Base-by-base conservation (phyloP, 2,113 vertebrate species). In the Fulica atra region DNA sequence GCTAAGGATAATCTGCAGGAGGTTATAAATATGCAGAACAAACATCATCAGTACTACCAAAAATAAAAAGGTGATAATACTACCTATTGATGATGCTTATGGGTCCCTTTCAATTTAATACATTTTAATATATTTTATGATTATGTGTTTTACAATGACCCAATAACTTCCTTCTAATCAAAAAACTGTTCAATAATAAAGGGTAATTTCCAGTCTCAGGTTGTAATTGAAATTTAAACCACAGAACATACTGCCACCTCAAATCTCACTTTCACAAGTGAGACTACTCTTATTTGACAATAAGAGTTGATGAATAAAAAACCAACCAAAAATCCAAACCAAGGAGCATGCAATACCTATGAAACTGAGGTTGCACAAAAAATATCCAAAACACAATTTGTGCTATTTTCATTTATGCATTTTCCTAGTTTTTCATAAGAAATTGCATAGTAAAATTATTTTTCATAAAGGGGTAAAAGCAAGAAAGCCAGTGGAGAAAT, bases 301-400 rank as follows among this genome's bases (percentile, higher is more conserved):
- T 7, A 25, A n/a, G 6, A 64, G 6, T 42, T 86, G 26, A 7
- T 79, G 26, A 72, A 72, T n/a, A 86, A 76, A 60, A 42, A 50
- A 20, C 23, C 11, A 50, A 50, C 21, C 6, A 69, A 66, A 36
- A 11, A 10, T 0, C 81, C 16, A 78, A 73, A 48, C 23, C 7
- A 7, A 26, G 0, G 9, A 26, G 0, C 1, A 40, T 46, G 5
- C 20, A 31, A 44, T 23, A 16, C 7, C 12, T 46, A 5, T 51
- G 19, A 66, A 12, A 69, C 3, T 40, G 26, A 36, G 3, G 5
- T 5, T 38, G 29, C 13, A 65, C 6, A 57, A 82, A 85, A 74
- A 17, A 8, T 23, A 29, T 4, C 6, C 4, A 6, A 72, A 29
- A 74, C 1, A 23, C 38, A 44, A 35, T 35, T 44, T 33, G 53